Evolutionary conservation across 2,888 invertebrate genomes (phyloP), one percentile per base, ranked within the genome.

Genomic region (Drosophila demipolita): DNA sequence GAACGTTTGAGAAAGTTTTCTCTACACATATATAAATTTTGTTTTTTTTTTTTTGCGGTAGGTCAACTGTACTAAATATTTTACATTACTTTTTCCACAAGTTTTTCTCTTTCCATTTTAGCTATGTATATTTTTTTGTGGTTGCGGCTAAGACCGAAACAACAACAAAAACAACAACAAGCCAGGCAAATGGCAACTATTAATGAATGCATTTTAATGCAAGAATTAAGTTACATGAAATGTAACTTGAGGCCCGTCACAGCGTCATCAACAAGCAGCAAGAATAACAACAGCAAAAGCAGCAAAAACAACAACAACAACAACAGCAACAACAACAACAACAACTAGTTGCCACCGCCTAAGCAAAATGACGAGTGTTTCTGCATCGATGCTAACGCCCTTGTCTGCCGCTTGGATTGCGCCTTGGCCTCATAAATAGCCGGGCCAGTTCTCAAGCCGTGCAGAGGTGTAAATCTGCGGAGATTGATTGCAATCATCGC

Each of bases 121-220:
- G 61, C 64, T 38, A 17, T 65, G 60, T 66, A 20, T 48, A n/a
- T 38, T 35, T 23, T 49, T 61, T 74, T 53, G 82, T 70, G 79
- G 87, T 73, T 81, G 73, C 58, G 82, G 73, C 58, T 59, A 59
- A 38, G 23, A 23, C 45, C 29, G 29, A 29, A 23, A 23, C n/a
- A n/a, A 40, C n/a, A 49, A 36, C 23, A 64, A 33, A 48, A 70
- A 29, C 52, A 54, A 60, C 48, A 65, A 58, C 20, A 12, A 29
- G 50, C 17, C 42, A 53, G 42, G 50, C 64, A 68, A 65, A 69
- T 70, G 63, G 66, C 54, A 78, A 75, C 80, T 75, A 78, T 88
- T 90, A 90, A 91, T 88, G 85, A 84, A 90, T 88, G 82, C 83
- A 90, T 80, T 91, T 91, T 90, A 88, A 91, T 91, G 90, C 91